phyloP scores from a whole-genome alignment of 2,888 invertebrate genomes.

The Oscheius sp. region DNA sequence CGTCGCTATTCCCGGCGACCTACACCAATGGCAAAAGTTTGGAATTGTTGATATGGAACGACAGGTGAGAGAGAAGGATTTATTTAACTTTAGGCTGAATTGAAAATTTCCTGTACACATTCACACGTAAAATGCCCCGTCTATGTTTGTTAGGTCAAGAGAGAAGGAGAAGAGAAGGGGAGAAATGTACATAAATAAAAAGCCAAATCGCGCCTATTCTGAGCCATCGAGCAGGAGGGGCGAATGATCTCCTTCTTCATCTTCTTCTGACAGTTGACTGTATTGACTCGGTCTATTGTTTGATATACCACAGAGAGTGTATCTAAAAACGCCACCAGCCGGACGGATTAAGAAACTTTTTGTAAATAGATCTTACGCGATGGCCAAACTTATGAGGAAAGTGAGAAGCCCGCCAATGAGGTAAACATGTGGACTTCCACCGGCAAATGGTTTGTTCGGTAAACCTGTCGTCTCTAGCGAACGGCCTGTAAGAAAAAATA shows the following conservation, averaged over 20 bases:
- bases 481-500: constrained; percentile 3
- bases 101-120: not conserved
- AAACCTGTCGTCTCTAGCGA: not conserved
- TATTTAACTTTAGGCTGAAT: not conserved
- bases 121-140: too few relatives aligned
- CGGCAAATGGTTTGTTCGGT: constrained; percentile 9
- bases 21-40: constrained; percentile 23
- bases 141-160: not conserved
- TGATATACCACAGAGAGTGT: constrained; percentile 26
- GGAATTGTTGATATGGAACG: constrained; percentile 23
- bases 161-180: not conserved
- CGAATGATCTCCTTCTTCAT: constrained; percentile 10
- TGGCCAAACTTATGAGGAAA: constrained; percentile 20
- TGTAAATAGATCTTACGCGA: constrained; percentile 26
- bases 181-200: constrained; percentile 4
- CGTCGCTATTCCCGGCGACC: constrained; percentile 22
- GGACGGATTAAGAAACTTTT: constrained; percentile 1
- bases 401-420: constrained; percentile 23
- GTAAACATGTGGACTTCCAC: constrained; percentile 27
- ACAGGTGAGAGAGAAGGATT: not conserved
- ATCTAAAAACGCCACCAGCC: constrained; percentile 18
- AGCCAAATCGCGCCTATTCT: not conserved
- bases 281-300: constrained; percentile 15
- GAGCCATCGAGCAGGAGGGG: not conserved
- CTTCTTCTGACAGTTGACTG: constrained; percentile 30